phyloP scores from a whole-genome alignment of 2,113 vertebrate genomes.

The Calyptommatus sinebrachiatus region DNA sequence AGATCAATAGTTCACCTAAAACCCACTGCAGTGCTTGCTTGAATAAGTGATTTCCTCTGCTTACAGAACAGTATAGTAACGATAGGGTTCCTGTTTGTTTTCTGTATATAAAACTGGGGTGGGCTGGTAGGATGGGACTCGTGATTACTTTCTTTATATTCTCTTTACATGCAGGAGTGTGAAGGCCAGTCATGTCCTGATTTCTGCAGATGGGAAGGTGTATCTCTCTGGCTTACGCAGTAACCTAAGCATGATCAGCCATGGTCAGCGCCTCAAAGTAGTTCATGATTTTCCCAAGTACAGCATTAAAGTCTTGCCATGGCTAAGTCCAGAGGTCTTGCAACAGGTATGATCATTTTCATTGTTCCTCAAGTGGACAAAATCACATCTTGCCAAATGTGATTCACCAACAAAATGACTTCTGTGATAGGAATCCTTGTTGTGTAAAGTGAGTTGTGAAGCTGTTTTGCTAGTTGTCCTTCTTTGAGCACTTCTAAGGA shows the following conservation, averaged over 20 bases:
- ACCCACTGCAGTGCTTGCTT: neutral
- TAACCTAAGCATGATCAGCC: constrained; percentile 94
- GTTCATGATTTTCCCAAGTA: constrained; percentile 96
- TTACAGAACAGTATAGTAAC: neutral
- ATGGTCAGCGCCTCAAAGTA: constrained; percentile 88
- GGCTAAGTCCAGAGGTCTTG: constrained; percentile 96
- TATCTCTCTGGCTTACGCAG: constrained; percentile 92
- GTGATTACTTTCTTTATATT: constrained; percentile 11
- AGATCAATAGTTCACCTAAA: neutral
- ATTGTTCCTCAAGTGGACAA: neutral
- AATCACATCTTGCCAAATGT: neutral
- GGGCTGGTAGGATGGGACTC: neutral
- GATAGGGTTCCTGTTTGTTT: neutral
- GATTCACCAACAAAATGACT: neutral
- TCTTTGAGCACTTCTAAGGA: neutral
- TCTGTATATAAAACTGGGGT: neutral
- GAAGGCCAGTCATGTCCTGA: constrained; percentile 94
- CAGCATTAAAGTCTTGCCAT: constrained; percentile 92
- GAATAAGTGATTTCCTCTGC: neutral
- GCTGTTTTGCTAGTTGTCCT: neutral
- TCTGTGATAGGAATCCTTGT: no score
- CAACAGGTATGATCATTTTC: constrained; percentile 81
- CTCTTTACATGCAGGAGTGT: constrained; percentile 80
- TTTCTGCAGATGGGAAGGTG: constrained; percentile 91
- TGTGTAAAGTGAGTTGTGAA: neutral